Evolutionary conservation across 2,888 invertebrate genomes (phyloP), one percentile per base, ranked within the genome.

Genomic region (Tinea pellionella): DNA sequence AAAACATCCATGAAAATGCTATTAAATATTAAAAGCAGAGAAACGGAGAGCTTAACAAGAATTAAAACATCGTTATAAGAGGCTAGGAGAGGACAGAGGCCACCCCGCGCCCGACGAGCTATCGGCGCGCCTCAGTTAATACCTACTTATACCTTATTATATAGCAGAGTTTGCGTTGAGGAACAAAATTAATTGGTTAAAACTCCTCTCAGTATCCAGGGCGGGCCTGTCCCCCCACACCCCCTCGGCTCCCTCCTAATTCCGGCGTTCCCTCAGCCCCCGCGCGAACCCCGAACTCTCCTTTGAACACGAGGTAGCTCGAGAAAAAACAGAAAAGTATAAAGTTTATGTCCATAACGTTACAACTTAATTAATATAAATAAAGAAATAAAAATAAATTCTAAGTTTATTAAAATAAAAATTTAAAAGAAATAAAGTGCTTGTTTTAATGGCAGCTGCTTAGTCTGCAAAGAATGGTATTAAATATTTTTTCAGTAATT

Each of bases 171-270:
- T 87, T 87, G 87, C 86, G 87, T 87, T 87, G 88, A 88, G 88
- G 88, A 88, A 88, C 88, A 88, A 88, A 88, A 88, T 88, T 88
- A 88, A 88, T 88, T 88, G 88, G 88, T 88, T 88, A 88, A 88
- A 88, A 88, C 88, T 88, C 88, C 88, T 88, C 88, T 88, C 86
- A 80, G 88, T 87, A 87, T 88, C 88, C 87, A 84, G 80, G 86
- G 86, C 80, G 81, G 81, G 76, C 77, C 61, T 70, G 65, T 75
- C 76, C 55, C 59, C 56, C 61, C 47, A 51, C 29, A 37, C 59
- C 60, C 63, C 78, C 77, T 73, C 61, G 68, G 69, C 82, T 74
- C 84, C 82, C 82, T 77, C 84, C 82, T 83, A 80, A 84, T 83
- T 79, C 84, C 79, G 71, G 66, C 72, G 60, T 47, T 61, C 51